Base-by-base conservation (phyloP, 2,888 invertebrate genomes). In the Plutella xylostella region DNA sequence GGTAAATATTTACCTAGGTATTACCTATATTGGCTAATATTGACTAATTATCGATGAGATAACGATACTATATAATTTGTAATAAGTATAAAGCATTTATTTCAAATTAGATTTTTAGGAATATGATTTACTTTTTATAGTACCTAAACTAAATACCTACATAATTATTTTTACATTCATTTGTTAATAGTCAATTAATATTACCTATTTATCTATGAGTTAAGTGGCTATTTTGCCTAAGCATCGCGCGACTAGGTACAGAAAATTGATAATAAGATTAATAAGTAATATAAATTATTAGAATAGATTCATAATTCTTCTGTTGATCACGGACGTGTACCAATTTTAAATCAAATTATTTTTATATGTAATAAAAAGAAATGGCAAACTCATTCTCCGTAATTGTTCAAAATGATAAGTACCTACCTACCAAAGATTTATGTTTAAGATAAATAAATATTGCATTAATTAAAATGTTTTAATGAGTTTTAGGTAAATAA, bases 401-500 rank as follows among this genome's bases (percentile, higher is more conserved):
- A 2, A 19, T 25, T 22, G 14, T 39, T 28, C 17, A 20, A 19
- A 37, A 20, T 12, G 9, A 4, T 20, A 37, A n/a, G 19, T 37
- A n/a, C 25, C 11, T 33, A 33, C 17, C 15, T 33, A 33, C 15
- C 4, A 37, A n/a, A 37, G 11, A 11, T 11, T 19, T 19, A 39
- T 22, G 20, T 22, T 21, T 39, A 22, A 21, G 12, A 39, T 7
- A 15, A 25, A 31, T n/a, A 30, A 41, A 17, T 19, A 41, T 30
- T 30, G 11, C 12, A 11, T 67, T 64, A 56, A 68, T 66, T 64
- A 65, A 65, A 72, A 70, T 71, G 72, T 80, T 80, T 79, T 80
- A 79, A 72, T 72, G 63, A 67, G 71, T 73, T 79, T 72, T 76
- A 79, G 75, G 68, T 70, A 70, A 60, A 65, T 65, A 60, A 72